Evolutionary conservation across 2,797 vertebrate genomes (phyloP), one percentile per base, ranked within the genome.

Genomic region (Pseudopleuronectes americanus): DNA sequence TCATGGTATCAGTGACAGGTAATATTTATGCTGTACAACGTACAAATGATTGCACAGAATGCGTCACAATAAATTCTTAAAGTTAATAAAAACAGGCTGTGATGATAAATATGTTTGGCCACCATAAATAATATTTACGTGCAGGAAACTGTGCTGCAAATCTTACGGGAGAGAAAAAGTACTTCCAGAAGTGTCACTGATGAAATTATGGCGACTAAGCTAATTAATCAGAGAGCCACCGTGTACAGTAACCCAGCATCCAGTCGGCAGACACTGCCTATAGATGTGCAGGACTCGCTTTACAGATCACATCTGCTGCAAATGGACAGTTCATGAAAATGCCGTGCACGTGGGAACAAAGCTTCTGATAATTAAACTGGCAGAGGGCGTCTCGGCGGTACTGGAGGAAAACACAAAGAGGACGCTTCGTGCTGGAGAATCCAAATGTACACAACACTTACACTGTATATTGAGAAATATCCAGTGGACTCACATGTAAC

Each of bases 231-330:
- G 10, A 8, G 47, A 57, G 48, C 36, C 3, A 60, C 67, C 69
- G 43, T 84, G 77, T 76, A 67, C 58, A 56, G 79, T 74, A 77
- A 80, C 63, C 36, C 67, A 83, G 24, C 62, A 75, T 80, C 65
- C 72, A 76, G 56, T 67, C 33, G 81, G 82, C 75, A 78, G 54
- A 74, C 84, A 90, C 87, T 90, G 84, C 87, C 88, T 85, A 62
- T 57, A 65, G 58, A 74, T 64, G 51, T 74, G 81, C 80, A 77
- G 67, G 61, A 78, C 71, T 80, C 43, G 24, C 74, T 91, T 89
- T 87, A 90, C 86, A 81, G 68, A 74, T 23, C 16, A 57, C 24
- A 74, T 72, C 68, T 49, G 63, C 57, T 84, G 62, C 72, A 83
- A 67, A 70, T 77, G 75, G 77, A 76, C 72, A 82, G 74, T 73